These are phyloP conservation scores for Clitarchus hookeri DNA, from an alignment of 2,888 invertebrate genomes.

Conservation along the genomic window DNA sequence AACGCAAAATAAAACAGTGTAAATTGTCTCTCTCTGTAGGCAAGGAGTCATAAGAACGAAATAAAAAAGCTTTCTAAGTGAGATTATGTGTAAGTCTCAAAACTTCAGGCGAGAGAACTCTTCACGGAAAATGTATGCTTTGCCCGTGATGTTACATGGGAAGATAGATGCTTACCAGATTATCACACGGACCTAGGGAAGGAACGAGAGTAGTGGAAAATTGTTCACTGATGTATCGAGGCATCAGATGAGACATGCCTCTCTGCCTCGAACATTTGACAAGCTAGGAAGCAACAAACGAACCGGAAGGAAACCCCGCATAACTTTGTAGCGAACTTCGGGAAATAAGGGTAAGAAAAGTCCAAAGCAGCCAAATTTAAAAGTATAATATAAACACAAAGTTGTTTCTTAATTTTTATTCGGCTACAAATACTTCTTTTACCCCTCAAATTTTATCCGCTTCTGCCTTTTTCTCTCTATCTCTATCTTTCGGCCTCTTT, in stretches of 20 bases:
- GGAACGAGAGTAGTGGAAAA: not conserved
- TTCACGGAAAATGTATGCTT: too few species aligned
- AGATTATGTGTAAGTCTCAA: too few species aligned
- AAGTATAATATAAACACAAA: constrained; percentile 9
- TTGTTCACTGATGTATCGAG: constrained; percentile 7
- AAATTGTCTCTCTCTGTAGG: too few species aligned
- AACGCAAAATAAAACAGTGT: too few species aligned
- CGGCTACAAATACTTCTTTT: not conserved
- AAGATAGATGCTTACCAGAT: not conserved
- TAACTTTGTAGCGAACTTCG: not conserved
- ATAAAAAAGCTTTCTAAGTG: too few species aligned
- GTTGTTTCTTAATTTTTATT: not conserved
- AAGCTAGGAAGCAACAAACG: not conserved
- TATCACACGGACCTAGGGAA: not conserved
- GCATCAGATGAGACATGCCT: not conserved
- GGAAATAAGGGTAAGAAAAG: not conserved
- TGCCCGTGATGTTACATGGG: not conserved
- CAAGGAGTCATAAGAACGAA: too few species aligned
- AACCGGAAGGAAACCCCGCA: not conserved
- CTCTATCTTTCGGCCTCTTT: not conserved
- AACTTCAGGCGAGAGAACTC: too few species aligned
- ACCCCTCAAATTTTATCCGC: not conserved
- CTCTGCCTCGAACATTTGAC: not conserved
- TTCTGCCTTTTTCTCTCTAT: not conserved
- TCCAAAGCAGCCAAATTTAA: not conserved